Evolutionary conservation across 2,797 vertebrate species (phyloP), one percentile per base, ranked within the genome.

Genomic region (Scarus forsteni): DNA sequence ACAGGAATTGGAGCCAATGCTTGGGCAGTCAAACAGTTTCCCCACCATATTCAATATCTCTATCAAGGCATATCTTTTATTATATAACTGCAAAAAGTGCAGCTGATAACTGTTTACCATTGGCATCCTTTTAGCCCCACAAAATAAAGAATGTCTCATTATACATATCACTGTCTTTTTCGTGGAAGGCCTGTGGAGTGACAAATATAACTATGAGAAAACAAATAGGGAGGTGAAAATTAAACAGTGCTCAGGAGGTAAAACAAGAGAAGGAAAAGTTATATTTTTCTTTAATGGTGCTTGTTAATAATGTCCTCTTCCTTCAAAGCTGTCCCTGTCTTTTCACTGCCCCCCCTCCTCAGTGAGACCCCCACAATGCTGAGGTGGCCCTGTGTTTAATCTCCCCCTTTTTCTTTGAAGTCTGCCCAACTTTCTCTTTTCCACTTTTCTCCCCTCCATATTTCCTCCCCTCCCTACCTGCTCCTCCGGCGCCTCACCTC

Each of bases 371-470:
- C 55, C 15, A 9, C 57, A 63, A 51, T 66, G 48, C 60, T 53
- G 57, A 6, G 18, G 14, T 62, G 46, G 57, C 62, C 65, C 60
- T 16, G 18, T 70, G 40, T 81, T 80, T 73, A 84, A 83, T 73
- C 69, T 66, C 60, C 56, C 39, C 14, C 34, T 51, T 27, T 70
- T 67, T 75, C 75, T 86, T 81, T 86, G 54, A 85, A 83, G 81
- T 79, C 66, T n/a, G 36, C 19, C 73, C 56, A 75, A 66, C 68
- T 79, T 74, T 70, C 39, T 71, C 15, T 53, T 43, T 40, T 43
- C 53, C 13, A 15, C 53, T 7, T 44, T 52, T 12, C 61, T 61
- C 52, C 39, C 11, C 27, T 60, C 44, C 40, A 35, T 11, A 48
- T 60, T 64, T 60, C 40, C 34, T 51, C 42, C 64, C 3, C 40